phyloP scores from a whole-genome alignment of 2,888 invertebrate species.

The Lomographa bimaculata region DNA sequence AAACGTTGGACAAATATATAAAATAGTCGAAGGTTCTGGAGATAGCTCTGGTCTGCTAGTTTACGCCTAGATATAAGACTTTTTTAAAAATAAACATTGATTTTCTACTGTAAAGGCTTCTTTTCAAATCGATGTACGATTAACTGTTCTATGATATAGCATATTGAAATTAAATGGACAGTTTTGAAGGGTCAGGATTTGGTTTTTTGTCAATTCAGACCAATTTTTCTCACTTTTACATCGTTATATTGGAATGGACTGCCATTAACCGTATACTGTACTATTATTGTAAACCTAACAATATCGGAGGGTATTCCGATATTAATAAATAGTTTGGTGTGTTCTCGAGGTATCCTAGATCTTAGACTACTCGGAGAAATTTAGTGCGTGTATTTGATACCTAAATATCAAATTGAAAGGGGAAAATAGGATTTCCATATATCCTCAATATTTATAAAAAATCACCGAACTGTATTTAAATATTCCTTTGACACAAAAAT shows the following conservation, averaged over 20 bases:
- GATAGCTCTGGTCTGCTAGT: conserved; percentile 72
- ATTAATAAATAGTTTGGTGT: too few relatives aligned
- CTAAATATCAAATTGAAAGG: not conserved
- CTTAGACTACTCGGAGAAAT: not conserved
- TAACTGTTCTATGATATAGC: conserved; percentile 39
- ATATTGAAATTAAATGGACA: conserved; percentile 61
- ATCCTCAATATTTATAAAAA: conserved; percentile 2
- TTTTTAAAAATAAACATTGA: conserved; percentile 65
- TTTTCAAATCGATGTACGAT: conserved; percentile 71
- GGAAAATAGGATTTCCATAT: conserved; percentile 1
- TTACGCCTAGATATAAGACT: conserved; percentile 69
- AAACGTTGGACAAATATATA: conserved; percentile 10
- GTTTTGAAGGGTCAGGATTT: conserved; percentile 58
- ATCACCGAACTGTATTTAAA: conserved; percentile 10
- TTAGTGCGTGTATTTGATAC: not conserved
- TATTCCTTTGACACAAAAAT: conserved; percentile 28
- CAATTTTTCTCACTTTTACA: conserved; percentile 79
- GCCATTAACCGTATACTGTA: conserved; percentile 71
- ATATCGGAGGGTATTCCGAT: conserved; percentile 6
- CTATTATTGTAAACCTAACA: conserved; percentile 41
- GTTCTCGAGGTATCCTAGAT: conserved; percentile 4
- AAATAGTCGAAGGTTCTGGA: conserved; percentile 36
- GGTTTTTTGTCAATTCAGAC: conserved; percentile 70
- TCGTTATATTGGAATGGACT: conserved; percentile 72
- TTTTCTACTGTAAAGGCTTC: conserved; percentile 75